These are phyloP conservation scores for Lontra canadensis DNA, from an alignment of 2,113 vertebrate genomes.

Conservation along the genomic window DNA sequence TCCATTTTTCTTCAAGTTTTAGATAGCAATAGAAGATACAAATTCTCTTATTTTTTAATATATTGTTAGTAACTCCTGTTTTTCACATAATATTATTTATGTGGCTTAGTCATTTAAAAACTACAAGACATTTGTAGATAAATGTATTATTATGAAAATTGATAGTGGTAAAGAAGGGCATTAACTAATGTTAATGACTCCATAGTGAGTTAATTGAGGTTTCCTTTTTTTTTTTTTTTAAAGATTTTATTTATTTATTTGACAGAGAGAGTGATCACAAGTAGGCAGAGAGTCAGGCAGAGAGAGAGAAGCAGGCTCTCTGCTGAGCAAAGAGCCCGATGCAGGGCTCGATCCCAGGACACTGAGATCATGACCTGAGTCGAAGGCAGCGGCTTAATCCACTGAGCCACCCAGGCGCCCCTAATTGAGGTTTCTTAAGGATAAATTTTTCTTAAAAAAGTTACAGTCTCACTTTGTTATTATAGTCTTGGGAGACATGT, in stretches of 20 bases:
- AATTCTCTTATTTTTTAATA: background rate
- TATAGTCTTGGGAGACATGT: background rate
- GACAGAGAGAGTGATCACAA: too few relatives aligned
- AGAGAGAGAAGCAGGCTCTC: too few relatives aligned
- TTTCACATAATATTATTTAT: background rate
- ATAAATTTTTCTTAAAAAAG: background rate
- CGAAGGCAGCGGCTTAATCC: too few relatives aligned
- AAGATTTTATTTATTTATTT: too few relatives aligned
- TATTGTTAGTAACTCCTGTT: background rate
- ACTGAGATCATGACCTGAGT: too few relatives aligned
- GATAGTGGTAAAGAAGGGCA: background rate
- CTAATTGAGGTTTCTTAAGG: background rate
- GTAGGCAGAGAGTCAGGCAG: too few relatives aligned
- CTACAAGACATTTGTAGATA: background rate
- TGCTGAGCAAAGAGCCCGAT: too few relatives aligned
- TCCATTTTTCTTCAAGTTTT: background rate
- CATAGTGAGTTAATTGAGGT: background rate
- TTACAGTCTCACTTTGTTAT: background rate
- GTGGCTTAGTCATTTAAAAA: background rate
- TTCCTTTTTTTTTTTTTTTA: background rate
- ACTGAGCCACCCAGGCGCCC: too few relatives aligned
- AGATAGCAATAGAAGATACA: background rate
- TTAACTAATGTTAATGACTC: background rate
- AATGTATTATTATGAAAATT: background rate
- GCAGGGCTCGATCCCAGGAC: too few relatives aligned